Evolutionary conservation across 2,888 invertebrate species (phyloP).

Genomic region (Aromia moschata): DNA sequence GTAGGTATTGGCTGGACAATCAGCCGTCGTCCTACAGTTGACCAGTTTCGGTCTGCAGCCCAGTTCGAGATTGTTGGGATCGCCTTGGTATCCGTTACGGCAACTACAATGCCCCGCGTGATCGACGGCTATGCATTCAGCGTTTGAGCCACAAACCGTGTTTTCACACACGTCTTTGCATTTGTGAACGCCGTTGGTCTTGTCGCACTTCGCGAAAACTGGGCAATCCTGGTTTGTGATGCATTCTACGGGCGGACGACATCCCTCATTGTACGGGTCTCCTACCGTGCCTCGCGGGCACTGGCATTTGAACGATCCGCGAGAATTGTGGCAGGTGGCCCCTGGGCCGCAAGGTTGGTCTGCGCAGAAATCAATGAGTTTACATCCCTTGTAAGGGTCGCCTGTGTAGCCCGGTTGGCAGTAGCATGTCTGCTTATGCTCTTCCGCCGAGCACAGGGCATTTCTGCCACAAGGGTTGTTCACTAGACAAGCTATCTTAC

Average conservation of each 20-base stretch:
- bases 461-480: slow-evolving; percentile 87
- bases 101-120: slow-evolving; percentile 84
- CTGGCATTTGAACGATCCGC: slow-evolving; percentile 81
- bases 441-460: slow-evolving; percentile 85
- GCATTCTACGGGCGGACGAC: slow-evolving; percentile 84
- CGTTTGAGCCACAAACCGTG: slow-evolving; percentile 81
- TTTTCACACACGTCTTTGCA: slow-evolving; percentile 86
- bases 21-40: slow-evolving; percentile 74
- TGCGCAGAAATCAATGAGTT: slow-evolving; percentile 80
- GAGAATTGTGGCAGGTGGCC: slow-evolving; percentile 81
- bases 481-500: slow-evolving; percentile 85
- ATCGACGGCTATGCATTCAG: slow-evolving; percentile 81
- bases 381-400: slow-evolving; percentile 76
- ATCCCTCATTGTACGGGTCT: slow-evolving; percentile 86
- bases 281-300: slow-evolving; percentile 85
- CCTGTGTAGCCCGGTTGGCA: slow-evolving; percentile 91
- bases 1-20: slow-evolving; percentile 82
- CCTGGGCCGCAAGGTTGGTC: slow-evolving; percentile 82
- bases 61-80: slow-evolving; percentile 72
- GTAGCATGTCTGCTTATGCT: slow-evolving; percentile 80
- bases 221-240: slow-evolving; percentile 83
- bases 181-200: slow-evolving; percentile 77
- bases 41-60: slow-evolving; percentile 82
- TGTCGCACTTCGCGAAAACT: slow-evolving; percentile 77
- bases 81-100: slow-evolving; percentile 79